Base-by-base conservation (phyloP, 2,888 invertebrate species). In the Ennomos erosarius region DNA sequence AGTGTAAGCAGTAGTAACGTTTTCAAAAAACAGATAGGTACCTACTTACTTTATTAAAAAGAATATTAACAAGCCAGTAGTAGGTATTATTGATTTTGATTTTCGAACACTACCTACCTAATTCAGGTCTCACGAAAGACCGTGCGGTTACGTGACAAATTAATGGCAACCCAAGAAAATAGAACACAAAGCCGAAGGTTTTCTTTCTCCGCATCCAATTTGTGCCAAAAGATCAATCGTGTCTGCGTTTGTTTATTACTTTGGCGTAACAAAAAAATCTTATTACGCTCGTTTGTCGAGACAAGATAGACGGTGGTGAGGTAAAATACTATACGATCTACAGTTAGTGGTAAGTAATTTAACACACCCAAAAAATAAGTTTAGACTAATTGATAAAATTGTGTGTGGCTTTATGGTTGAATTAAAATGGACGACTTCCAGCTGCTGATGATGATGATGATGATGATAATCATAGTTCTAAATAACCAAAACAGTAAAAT, bases 241-340 rank as follows among this genome's bases (percentile, higher is more conserved):
- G 62, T 56, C 52, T 67, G 55, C 56, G 53, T 67, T 67, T 69
- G 69, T 71, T 67, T 69, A 70, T 69, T 69, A 66, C 61, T 64
- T 65, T 64, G 55, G 50, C 64, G 65, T 65, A 65, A 62, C 59
- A 59, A 59, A 63, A 62, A 65, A 67, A 67, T 47, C 55, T 59
- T 62, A 62, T 68, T 67, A 73, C 59, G 68, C 62, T 59, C 60
- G 62, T 68, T 68, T 60, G 68, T 51, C 54, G 61, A 58, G 56
- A 63, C 65, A 59, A 61, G 55, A 60, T 57, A 57, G 56, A 60
- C 55, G 47, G 47, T 61, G 47, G 58, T 47, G 48, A 58, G 49
- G 54, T 59, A 59, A 54, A 64, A 45, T 45, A 51, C 50, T 61
- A 55, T 58, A 61, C 43, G 56, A 49, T 50, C 48, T 60, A 38